Evolutionary conservation across 2,113 vertebrate genomes (phyloP).

Genomic region (Artemisiospiza belli): DNA sequence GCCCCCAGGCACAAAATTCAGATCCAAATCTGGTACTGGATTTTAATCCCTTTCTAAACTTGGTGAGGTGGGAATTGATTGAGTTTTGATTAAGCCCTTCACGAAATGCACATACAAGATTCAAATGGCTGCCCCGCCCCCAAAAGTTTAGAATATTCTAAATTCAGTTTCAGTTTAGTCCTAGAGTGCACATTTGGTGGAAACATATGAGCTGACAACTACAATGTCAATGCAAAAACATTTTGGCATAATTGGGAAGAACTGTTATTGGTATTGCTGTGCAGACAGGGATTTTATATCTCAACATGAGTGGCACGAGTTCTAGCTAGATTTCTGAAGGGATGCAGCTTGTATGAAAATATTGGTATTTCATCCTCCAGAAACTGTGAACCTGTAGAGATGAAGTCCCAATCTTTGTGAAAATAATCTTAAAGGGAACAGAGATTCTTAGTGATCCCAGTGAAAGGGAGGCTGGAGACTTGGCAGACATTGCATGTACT

Average conservation of each 20-base stretch:
- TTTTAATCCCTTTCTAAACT: conserved; percentile 46
- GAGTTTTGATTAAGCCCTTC: conserved; percentile 32
- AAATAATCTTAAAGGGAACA: not conserved
- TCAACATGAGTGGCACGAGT: not conserved
- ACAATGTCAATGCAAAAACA: not conserved
- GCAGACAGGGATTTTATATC: conserved; percentile 1
- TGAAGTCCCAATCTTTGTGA: not conserved
- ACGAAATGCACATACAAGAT: not conserved
- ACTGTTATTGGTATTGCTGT: not conserved
- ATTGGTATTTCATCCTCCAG: not conserved
- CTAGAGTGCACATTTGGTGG: not conserved
- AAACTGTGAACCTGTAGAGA: not conserved
- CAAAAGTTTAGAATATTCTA: conserved; percentile 4
- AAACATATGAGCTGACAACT: not conserved
- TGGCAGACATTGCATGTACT: not conserved
- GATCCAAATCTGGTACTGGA: conserved; percentile 41
- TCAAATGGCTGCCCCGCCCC: not conserved
- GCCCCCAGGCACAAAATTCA: conserved; percentile 2
- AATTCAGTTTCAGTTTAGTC: not conserved
- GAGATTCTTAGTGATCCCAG: not conserved
- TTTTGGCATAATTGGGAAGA: not conserved
- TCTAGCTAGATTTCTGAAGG: not conserved
- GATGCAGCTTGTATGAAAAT: not conserved
- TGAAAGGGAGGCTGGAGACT: not conserved
- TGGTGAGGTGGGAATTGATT: conserved; percentile 22